Conservation (phyloP, 2,888 invertebrate species). For the Campaea margaritaria region DNA sequence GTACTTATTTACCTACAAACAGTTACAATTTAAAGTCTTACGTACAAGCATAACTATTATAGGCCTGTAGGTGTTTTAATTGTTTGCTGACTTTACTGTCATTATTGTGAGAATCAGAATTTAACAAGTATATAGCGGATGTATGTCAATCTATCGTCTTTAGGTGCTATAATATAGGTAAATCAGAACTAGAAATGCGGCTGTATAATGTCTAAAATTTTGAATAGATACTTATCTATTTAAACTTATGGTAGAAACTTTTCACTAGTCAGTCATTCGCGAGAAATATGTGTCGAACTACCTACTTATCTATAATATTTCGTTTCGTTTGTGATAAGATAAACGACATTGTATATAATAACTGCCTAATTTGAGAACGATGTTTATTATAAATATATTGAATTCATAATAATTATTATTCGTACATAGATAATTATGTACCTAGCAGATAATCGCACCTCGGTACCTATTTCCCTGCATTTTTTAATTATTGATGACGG, state of each 20-base stretch:
- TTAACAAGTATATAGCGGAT: too few species aligned
- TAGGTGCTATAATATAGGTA: too few species aligned
- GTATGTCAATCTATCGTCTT: too few species aligned
- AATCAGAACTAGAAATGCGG: too few species aligned
- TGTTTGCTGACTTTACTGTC: too few species aligned
- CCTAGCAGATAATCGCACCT: background rate
- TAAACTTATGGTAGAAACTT: background rate
- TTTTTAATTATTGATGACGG: slow-evolving; percentile 4
- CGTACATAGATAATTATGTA: slow-evolving; percentile 14
- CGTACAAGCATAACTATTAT: too few species aligned
- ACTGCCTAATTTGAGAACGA: slow-evolving; percentile 16
- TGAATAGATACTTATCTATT: too few species aligned
- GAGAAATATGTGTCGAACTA: slow-evolving; percentile 1
- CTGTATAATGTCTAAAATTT: too few species aligned
- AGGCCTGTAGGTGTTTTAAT: too few species aligned
- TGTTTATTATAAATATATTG: slow-evolving; percentile 13
- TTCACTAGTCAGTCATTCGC: slow-evolving; percentile 18
- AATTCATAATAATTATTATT: too few species aligned
- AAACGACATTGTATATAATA: slow-evolving; percentile 29
- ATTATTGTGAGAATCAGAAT: too few species aligned
- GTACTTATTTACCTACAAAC: background rate
- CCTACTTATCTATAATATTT: slow-evolving; percentile 3
- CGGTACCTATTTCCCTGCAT: background rate
- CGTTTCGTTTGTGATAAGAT: slow-evolving; percentile 22
- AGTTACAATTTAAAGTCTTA: background rate